Evolutionary conservation across 1,140 invertebrate genomes (phyloP), one percentile per base, ranked within the genome.

Genomic region (Pogonomyrmex californicus): DNA sequence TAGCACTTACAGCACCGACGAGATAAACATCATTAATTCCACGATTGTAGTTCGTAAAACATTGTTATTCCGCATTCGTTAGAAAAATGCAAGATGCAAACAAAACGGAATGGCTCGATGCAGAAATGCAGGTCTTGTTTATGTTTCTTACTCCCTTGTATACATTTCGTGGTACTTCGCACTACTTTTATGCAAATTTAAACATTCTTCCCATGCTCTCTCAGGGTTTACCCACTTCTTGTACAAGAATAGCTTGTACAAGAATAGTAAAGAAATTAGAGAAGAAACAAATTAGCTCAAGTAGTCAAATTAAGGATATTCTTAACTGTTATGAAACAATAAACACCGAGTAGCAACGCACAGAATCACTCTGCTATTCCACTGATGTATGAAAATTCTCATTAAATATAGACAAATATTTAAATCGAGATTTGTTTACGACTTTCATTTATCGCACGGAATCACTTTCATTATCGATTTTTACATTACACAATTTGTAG

Each of bases 11-110:
- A 49, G 17, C n/a, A n/a, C n/a, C n/a, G 17, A 49, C 44, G 49
- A 54, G 17, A 65, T 51, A 65, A 78, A 78, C 33, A 33, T 65
- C 30, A 65, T 78, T 70, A 70, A 81, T 68, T 68, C 23, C 14
- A 38, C 23, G 33, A 65, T 51, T 65, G 47, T n/a, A 44, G 6
- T 70, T 36, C 17, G 30, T 65, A 51, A 65, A n/a, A 44, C 60
- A 78, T 78, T 78, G 41, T 78, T 78, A 78, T 78, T 78, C 60
- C 36, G 76, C 36, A 23, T 65, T 47, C 41, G n/a, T 78, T 65
- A 65, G 30, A 33, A 77, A 77, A 77, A 47, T 68, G 41, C 49
- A 38, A 56, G 23, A 56, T 58, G 30, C 7, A 56, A 81, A n/a
- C 36, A 54, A 68, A 33, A 9, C 41, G 58, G 47, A 54, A 12